Percentiles rank a stretch among this genome's conserved stretches.
Evolutionary conservation across 2,888 invertebrate genomes (phyloP).

Genomic region (Calliopum simillimum): DNA sequence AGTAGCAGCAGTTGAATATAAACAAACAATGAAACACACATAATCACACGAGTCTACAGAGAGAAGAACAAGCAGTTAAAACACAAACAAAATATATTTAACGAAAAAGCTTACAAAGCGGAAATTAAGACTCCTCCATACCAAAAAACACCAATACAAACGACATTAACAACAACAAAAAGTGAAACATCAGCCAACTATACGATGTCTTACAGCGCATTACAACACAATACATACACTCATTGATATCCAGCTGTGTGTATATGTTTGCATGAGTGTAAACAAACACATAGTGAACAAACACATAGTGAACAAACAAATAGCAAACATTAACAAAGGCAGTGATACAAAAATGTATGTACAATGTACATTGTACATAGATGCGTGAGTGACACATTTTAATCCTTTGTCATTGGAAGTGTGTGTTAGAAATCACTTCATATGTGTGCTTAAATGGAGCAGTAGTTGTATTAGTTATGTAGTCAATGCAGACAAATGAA

Average conservation of each 20-base stretch:
- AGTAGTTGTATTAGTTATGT: too few relatives aligned
- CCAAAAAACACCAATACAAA: background rate
- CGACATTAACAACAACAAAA: constrained; percentile 1
- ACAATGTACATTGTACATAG: too few relatives aligned
- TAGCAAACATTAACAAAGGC: background rate
- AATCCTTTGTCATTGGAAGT: too few relatives aligned
- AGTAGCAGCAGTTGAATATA: background rate
- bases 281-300: background rate
- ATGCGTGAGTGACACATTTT: too few relatives aligned
- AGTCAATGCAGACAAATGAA: too few relatives aligned
- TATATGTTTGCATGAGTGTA: background rate
- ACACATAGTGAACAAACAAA: constrained; percentile 3
- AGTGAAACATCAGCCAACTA: background rate
- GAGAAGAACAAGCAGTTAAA: background rate
- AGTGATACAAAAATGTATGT: too few relatives aligned
- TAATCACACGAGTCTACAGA: too few relatives aligned
- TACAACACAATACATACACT: background rate
- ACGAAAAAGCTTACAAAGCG: constrained; percentile 30
- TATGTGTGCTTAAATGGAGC: too few relatives aligned
- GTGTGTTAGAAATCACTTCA: too few relatives aligned
- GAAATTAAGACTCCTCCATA: constrained; percentile 26
- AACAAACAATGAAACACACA: background rate
- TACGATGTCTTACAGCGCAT: background rate
- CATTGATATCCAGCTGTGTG: background rate
- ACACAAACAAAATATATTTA: constrained; percentile 5